phyloP scores from a whole-genome alignment of 2,797 vertebrate species.

The Avahi laniger region DNA sequence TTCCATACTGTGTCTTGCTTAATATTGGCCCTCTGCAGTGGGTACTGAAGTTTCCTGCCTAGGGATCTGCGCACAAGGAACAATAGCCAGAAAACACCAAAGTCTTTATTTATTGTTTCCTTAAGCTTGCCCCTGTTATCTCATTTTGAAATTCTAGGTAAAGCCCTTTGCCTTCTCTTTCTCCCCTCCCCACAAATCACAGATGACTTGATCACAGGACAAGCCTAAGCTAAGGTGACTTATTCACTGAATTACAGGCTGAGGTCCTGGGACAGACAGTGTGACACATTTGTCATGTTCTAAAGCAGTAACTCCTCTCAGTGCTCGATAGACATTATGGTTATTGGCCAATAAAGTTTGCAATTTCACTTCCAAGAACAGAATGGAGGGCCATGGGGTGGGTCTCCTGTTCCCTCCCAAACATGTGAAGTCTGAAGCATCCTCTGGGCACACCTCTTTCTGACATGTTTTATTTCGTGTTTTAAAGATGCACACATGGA shows the following conservation, averaged over 20 bases:
- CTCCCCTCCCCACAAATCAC: not conserved
- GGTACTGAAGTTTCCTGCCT: not conserved
- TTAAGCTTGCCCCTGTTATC: not conserved
- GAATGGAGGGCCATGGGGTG: not conserved
- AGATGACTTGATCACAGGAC: not conserved
- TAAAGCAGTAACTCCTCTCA: not conserved
- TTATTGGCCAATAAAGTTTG: not conserved
- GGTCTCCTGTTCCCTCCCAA: not conserved
- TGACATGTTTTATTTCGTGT: not conserved
- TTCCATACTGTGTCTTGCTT: not conserved
- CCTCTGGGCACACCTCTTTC: not conserved
- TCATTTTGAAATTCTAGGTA: not conserved
- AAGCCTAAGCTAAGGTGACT: not conserved
- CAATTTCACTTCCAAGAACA: not conserved
- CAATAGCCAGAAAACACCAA: not conserved
- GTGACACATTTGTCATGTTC: not conserved
- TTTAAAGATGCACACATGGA: not conserved
- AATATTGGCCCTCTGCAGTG: not conserved
- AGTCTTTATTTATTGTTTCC: not conserved
- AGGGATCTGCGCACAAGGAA: not conserved
- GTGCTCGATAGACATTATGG: not conserved
- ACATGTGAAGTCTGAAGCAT: not conserved
- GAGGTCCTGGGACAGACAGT: not conserved
- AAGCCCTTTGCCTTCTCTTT: not conserved
- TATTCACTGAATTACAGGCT: not conserved